Evolutionary conservation across 92 coral and sea anemone species (phyloP), one percentile per base, ranked within the genome.

Genomic region (Chrysogorgia sp.): DNA sequence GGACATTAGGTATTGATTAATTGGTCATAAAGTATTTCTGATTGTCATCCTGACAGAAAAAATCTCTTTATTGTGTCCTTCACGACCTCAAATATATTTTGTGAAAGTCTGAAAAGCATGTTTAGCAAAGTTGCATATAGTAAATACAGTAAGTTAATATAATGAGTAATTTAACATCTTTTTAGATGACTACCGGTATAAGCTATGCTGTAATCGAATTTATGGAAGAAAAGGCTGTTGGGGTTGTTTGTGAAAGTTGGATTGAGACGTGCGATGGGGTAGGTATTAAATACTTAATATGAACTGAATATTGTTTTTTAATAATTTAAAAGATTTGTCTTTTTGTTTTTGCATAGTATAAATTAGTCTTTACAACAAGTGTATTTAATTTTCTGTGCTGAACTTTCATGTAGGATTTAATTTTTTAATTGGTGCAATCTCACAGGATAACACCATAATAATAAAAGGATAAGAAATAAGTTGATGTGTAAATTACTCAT

Each of bases 171-270:
- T 9, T 40, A 34, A 14, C 37, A 20, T 35, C 10, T n/a, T 15
- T 66, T 40, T 19, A 66, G 50, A 66, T 66, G 52, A 66, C 20
- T 63, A 22, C 55, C 25, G 14, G n/a, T 67, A 26, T 10, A n/a
- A n/a, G n/a, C 25, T 69, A 40, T 48, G 76, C 76, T 23, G 59
- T 69, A 8, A 58, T 48, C 2, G 76, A 69, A 37, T 69, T 69
- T 20, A 10, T 43, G 17, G 76, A 48, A 6, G 76, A 69, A 13
- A 45, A 31, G 7, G 23, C 76, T 10, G 76, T 69, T 69, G 76
- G 45, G 21, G 28, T 69, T 12, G 35, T 69, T 9, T 19, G 21
- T 10, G 20, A 31, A 22, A 48, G 3, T 17, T 69, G 76, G 58
- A 43, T 69, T 9, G 76, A 69, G 25, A 43, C 32, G 7, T 21